A percentile compares a stretch with the other conserved stretches of the same genome.
These are phyloP conservation scores for Ypsolopha scabrella DNA, from an alignment of 2,888 invertebrate species.

Conservation along the genomic window DNA sequence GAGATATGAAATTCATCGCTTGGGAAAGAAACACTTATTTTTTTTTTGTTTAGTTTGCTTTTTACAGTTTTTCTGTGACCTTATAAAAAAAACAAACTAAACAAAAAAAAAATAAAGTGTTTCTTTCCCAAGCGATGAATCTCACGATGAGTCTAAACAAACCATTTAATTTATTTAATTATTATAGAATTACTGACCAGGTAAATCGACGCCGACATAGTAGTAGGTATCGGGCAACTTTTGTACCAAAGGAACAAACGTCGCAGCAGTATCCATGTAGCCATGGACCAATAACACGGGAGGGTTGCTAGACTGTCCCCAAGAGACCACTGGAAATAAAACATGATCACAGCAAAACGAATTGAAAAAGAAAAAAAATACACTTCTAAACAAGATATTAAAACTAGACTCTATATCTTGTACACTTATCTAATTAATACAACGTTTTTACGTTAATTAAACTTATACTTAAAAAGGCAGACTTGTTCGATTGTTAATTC, in stretches of 20 bases:
- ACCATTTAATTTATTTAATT: conserved; percentile 56
- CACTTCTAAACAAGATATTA: not conserved
- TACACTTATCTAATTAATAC: not conserved
- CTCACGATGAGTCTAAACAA: conserved; percentile 28
- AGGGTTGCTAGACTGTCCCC: conserved; percentile 54
- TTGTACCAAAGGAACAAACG: conserved; percentile 63
- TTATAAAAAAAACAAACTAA: not conserved
- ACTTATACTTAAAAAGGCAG: too few relatives aligned
- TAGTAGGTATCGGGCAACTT: conserved; percentile 40
- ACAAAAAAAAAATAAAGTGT: not conserved
- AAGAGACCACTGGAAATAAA: conserved; percentile 70
- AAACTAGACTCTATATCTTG: not conserved
- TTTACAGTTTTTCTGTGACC: too few relatives aligned
- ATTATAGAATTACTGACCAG: conserved; percentile 27
- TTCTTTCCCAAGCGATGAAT: not conserved
- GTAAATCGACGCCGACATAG: conserved; percentile 52
- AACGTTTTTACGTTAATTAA: not conserved
- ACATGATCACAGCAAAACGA: too few relatives aligned
- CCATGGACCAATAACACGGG: conserved; percentile 68
- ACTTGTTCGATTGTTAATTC: too few relatives aligned
- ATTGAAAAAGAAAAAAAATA: not conserved
- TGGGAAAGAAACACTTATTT: not conserved
- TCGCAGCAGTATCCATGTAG: conserved; percentile 69
- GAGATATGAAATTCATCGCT: conserved; percentile 6
- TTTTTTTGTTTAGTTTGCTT: not conserved